Evolutionary conservation across 2,113 vertebrate genomes (phyloP), one percentile per base, ranked within the genome.

Genomic region (Brachyhypopomus gauderio): DNA sequence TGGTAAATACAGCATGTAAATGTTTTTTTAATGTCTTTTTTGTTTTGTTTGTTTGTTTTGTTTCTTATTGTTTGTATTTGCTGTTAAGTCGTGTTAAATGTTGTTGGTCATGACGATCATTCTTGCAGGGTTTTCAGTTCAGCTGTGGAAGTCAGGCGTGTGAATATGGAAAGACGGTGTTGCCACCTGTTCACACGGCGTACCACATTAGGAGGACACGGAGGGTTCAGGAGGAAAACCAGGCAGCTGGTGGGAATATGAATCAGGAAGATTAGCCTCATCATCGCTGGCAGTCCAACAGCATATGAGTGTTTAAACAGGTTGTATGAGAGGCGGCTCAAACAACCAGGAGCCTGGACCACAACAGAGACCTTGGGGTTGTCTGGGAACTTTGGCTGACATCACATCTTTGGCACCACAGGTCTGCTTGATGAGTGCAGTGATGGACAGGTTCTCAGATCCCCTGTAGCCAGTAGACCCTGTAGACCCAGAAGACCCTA

Each of bases 291-390:
- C 30, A 56, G 74, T 75, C 56, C 63, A 83, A 69, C 81, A 83
- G 77, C 77, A 62, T 72, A 25, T n/a, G 71, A 45, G 82, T n/a
- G n/a, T n/a, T n/a, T n/a, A n/a, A n/a, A n/a, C n/a, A n/a, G n/a
- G n/a, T n/a, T n/a, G n/a, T n/a, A 83, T 64, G 78, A 75, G 62
- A 34, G 74, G 77, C 45, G 70, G 79, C 41, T 83, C 70, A 69
- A 48, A 27, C n/a, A 72, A 55, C 41, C 20, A 60, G 22, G 3
- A 25, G 19, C 27, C 41, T 1, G 70, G 41, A 30, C 45, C 56
- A 45, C 70, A 83, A 19, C 38, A 59, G 67, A 69, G 76, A 79
- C 72, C 48, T 67, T 38, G 75, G 76, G 27, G 48, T 20, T 69
- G 25, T 74, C 36, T 74, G 27, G 58, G 22, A 30, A 30, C 1